Conservation (phyloP, 2,113 vertebrate species). For the Odontesthes bonariensis region DNA sequence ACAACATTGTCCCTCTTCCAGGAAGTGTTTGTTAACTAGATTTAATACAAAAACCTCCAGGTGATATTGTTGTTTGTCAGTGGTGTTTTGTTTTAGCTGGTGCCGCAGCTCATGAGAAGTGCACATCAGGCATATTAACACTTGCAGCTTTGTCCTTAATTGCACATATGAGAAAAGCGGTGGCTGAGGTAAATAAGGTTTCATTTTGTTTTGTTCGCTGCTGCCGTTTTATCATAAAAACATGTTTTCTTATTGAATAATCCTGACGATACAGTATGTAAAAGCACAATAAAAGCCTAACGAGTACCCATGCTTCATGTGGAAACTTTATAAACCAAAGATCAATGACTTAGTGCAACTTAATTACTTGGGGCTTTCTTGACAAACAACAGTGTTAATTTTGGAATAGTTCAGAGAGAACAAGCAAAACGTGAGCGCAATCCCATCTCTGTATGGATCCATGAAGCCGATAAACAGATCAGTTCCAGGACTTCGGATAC, state of each 20-base stretch:
- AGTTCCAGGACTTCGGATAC: too few relatives aligned
- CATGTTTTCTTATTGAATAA: conserved; percentile 46
- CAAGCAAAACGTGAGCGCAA: neutral
- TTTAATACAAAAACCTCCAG: conserved; percentile 55
- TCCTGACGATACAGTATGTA: neutral
- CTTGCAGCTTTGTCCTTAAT: conserved; percentile 80
- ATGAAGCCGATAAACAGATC: too few relatives aligned
- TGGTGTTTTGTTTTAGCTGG: conserved; percentile 70
- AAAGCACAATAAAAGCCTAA: conserved; percentile 32
- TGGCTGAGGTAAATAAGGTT: conserved; percentile 76
- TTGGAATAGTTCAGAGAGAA: neutral
- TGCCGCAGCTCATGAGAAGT: conserved; percentile 68
- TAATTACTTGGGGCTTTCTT: conserved; percentile 22
- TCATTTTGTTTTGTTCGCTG: conserved; percentile 62
- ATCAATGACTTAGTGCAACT: conserved; percentile 9
- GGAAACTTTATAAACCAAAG: conserved; percentile 39
- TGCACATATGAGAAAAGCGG: conserved; percentile 77
- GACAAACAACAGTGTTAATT: conserved; percentile 8
- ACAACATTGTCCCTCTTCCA: conserved; percentile 65
- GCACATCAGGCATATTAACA: conserved; percentile 81
- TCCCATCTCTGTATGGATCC: too few relatives aligned
- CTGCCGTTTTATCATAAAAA: conserved; percentile 62
- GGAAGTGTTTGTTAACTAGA: conserved; percentile 70
- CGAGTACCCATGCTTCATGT: conserved; percentile 19
- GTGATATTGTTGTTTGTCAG: conserved; percentile 57